A percentile compares a stretch with the other conserved stretches of the same genome.
phyloP scores from a whole-genome alignment of 2,113 vertebrate species.

The Psilopsiagon aurifrons region DNA sequence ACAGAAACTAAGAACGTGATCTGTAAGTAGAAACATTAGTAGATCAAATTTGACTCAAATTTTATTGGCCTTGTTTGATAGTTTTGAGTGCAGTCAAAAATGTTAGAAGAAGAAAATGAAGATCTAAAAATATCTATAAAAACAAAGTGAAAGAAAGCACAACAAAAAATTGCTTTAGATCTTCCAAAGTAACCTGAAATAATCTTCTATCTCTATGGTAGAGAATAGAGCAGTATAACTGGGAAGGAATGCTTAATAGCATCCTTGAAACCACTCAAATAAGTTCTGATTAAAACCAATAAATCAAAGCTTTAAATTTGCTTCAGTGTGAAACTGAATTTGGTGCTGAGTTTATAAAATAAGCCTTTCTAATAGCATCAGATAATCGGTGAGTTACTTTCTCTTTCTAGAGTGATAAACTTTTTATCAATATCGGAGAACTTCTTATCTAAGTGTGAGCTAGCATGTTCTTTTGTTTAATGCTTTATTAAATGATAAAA shows the following conservation, averaged over 20 bases:
- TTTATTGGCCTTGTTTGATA: neutral
- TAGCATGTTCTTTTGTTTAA: neutral
- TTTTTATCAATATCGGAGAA: neutral
- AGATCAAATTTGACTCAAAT: neutral
- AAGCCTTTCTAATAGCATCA: neutral
- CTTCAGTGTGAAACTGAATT: neutral
- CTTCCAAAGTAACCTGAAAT: neutral
- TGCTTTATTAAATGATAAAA: neutral
- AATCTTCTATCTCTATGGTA: neutral
- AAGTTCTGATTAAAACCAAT: neutral
- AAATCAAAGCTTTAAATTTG: neutral
- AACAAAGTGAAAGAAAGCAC: neutral
- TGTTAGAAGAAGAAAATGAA: neutral
- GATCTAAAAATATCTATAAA: neutral
- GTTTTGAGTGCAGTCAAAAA: fast-evolving
- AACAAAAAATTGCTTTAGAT: neutral
- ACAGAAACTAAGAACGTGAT: neutral
- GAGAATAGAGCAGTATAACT: neutral
- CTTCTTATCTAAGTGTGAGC: neutral
- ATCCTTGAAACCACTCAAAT: neutral
- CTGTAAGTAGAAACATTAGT: neutral
- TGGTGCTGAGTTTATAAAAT: neutral
- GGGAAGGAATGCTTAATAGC: neutral
- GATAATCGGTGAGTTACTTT: neutral
- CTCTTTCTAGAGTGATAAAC: neutral